These are phyloP conservation scores for Xerus inauris DNA, from an alignment of 2,113 vertebrate species.

Conservation along the genomic window DNA sequence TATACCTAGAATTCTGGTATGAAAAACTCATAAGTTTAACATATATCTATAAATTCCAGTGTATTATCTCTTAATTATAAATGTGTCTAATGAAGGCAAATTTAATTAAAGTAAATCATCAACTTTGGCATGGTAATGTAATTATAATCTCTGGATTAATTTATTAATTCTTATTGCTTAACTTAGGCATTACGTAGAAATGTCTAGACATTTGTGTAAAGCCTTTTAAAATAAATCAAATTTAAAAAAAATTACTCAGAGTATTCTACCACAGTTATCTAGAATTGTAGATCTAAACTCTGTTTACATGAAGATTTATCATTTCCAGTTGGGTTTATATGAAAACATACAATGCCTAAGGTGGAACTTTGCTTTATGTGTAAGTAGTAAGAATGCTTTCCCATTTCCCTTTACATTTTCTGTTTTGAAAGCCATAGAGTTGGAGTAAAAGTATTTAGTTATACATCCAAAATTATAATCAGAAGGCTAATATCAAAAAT, in stretches of 20 bases:
- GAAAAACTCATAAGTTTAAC: background rate
- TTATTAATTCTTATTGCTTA: slow-evolving; percentile 23
- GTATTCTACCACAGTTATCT: background rate
- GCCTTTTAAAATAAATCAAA: background rate
- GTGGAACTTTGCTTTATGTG: background rate
- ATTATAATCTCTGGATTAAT: background rate
- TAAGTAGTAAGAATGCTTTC: background rate
- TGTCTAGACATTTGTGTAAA: background rate
- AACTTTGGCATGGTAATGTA: background rate
- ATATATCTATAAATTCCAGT: background rate
- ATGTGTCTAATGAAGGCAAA: background rate
- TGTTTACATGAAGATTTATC: background rate
- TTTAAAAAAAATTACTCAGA: background rate
- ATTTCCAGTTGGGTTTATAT: background rate
- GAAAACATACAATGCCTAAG: background rate
- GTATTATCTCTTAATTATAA: background rate
- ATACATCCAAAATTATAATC: background rate
- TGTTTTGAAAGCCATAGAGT: background rate
- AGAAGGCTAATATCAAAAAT: background rate
- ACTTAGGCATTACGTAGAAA: background rate
- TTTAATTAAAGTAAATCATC: slow-evolving; percentile 25
- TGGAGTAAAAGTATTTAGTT: background rate
- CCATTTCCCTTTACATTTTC: background rate
- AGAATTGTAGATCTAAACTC: background rate
- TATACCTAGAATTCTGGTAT: background rate